phyloP scores from a whole-genome alignment of 2,888 invertebrate genomes.

The Corythucha ciliata region DNA sequence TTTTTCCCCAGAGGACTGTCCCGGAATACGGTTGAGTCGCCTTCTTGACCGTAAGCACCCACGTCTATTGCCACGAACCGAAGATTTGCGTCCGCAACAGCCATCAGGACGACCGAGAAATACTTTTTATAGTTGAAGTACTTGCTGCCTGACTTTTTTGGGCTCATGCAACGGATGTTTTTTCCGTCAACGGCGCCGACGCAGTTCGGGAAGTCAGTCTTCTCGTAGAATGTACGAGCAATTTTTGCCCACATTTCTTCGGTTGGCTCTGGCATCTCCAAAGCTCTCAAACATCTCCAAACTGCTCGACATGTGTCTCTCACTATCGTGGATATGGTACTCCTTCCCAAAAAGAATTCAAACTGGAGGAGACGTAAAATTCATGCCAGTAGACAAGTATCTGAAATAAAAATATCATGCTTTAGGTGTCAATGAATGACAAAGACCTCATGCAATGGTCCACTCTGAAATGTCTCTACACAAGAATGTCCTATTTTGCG shows the following conservation, averaged over 20 bases:
- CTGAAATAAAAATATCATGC: no score
- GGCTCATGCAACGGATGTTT: slow-evolving; percentile 18
- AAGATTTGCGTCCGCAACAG: slow-evolving; percentile 22
- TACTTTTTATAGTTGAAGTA: slow-evolving; percentile 23
- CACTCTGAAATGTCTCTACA: no score
- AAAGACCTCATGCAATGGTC: no score
- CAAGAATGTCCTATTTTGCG: no score
- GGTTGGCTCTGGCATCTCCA: slow-evolving; percentile 15
- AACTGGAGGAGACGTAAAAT: slow-evolving; percentile 10
- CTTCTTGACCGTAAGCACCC: slow-evolving; percentile 17
- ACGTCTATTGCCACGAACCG: slow-evolving; percentile 20
- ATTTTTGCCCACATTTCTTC: slow-evolving; percentile 17
- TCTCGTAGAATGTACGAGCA: slow-evolving; percentile 17
- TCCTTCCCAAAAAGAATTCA: slow-evolving; percentile 18
- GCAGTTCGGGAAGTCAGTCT: slow-evolving; percentile 18
- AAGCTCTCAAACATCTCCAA: slow-evolving; percentile 14
- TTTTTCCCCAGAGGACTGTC: slow-evolving; percentile 27
- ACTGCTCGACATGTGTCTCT: slow-evolving; percentile 17
- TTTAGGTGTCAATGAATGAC: no score
- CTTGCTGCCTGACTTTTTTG: slow-evolving; percentile 17
- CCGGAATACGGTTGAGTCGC: slow-evolving; percentile 19
- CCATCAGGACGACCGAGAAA: slow-evolving; percentile 21
- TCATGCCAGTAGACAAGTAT: slow-evolving; percentile 12
- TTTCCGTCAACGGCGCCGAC: slow-evolving; percentile 14
- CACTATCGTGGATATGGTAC: slow-evolving; percentile 18